These are phyloP conservation scores for Columbina picui DNA, from an alignment of 2,113 vertebrate genomes.

Conservation along the genomic window DNA sequence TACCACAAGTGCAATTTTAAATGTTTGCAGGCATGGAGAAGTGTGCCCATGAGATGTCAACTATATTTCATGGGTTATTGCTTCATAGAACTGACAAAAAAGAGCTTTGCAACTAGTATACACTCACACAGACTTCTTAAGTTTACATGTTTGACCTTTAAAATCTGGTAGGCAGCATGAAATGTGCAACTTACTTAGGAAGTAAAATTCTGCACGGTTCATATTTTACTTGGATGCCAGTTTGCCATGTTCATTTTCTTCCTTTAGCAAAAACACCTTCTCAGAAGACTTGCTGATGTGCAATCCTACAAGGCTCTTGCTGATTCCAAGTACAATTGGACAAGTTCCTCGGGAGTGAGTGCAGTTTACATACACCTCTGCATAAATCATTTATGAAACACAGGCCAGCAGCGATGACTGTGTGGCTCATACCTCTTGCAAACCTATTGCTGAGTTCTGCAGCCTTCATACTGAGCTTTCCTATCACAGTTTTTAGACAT, in stretches of 20 bases:
- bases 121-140: slow-evolving; percentile 35
- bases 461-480: neutral
- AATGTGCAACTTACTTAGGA: neutral
- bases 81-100: slow-evolving; percentile 53
- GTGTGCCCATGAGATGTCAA: slow-evolving; percentile 63
- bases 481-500: neutral
- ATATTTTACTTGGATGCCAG: neutral
- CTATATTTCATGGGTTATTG: slow-evolving; percentile 64
- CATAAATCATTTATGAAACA: neutral
- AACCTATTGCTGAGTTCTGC: neutral
- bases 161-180: slow-evolving; percentile 26
- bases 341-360: neutral
- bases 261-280: neutral
- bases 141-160: slow-evolving; percentile 55
- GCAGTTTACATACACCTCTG: neutral
- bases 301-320: neutral
- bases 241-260: neutral
- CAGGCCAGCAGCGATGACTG: neutral
- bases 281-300: neutral
- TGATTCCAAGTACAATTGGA: neutral
- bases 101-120: slow-evolving; percentile 34
- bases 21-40: slow-evolving; percentile 72
- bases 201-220: neutral
- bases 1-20: slow-evolving; percentile 73
- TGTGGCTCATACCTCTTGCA: neutral